Evolutionary conservation across 2,113 vertebrate genomes (phyloP).

Genomic region (Polypterus bichir): DNA sequence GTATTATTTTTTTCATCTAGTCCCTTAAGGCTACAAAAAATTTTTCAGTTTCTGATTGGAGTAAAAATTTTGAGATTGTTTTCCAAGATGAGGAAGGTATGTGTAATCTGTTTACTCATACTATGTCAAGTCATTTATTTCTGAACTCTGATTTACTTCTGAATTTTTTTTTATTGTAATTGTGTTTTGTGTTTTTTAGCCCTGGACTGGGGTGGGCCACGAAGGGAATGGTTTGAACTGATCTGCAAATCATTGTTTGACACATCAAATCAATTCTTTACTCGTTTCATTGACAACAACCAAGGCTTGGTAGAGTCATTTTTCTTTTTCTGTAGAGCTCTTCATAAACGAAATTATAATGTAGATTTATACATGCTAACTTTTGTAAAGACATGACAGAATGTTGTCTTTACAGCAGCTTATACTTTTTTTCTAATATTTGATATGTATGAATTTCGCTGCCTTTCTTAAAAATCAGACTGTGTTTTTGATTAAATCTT

Average conservation of each 20-base stretch:
- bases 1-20: slow-evolving; percentile 34
- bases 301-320: slow-evolving; percentile 70
- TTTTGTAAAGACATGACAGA: too few species aligned
- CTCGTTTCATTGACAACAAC: slow-evolving; percentile 89
- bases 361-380: too few species aligned
- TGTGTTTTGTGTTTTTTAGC: slow-evolving; percentile 50
- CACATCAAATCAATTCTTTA: slow-evolving; percentile 84
- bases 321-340: too few species aligned
- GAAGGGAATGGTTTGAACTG: slow-evolving; percentile 94
- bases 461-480: too few species aligned
- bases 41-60: slow-evolving; percentile 96
- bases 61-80: slow-evolving; percentile 94
- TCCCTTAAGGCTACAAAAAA: slow-evolving; percentile 87
- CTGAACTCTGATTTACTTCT: background rate
- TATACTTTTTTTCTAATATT: too few species aligned
- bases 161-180: background rate
- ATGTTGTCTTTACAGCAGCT: too few species aligned
- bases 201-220: slow-evolving; percentile 92
- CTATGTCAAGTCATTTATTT: background rate
- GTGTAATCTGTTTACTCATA: slow-evolving; percentile 18
- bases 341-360: too few species aligned
- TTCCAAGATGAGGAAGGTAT: slow-evolving; percentile 97
- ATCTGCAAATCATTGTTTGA: slow-evolving; percentile 91
- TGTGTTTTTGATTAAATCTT: too few species aligned
- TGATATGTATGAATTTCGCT: too few species aligned